Percentiles rank a stretch among this genome's conserved stretches.
Conservation (phyloP, 2,797 vertebrate species). For the Huso huso region DNA sequence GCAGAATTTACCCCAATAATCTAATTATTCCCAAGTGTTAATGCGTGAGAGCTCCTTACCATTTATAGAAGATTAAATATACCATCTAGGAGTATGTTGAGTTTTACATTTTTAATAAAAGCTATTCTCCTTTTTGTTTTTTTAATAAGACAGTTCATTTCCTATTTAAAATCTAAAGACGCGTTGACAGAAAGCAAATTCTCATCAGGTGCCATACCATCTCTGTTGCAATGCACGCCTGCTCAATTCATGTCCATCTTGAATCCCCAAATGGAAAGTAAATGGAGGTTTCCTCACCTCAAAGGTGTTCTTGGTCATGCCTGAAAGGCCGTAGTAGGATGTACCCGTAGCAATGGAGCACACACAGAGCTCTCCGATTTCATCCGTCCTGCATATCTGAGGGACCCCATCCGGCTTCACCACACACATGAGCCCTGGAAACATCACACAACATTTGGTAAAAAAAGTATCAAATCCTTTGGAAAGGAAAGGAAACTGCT, state of each 20-base stretch:
- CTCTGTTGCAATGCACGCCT: conserved; percentile 12
- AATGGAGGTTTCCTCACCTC: conserved; percentile 61
- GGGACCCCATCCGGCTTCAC: conserved; percentile 82
- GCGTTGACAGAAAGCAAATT: conserved; percentile 8
- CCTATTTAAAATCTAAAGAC: no score
- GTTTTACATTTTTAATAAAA: no score
- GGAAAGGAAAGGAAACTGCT: no score
- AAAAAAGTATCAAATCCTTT: no score
- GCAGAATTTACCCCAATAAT: no score
- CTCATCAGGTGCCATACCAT: conserved; percentile 12
- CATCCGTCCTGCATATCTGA: conserved; percentile 83
- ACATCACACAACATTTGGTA: neutral
- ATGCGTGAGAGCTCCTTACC: no score
- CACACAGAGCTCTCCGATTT: conserved; percentile 88
- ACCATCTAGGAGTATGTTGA: no score
- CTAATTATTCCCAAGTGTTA: no score
- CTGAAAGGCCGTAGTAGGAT: conserved; percentile 84
- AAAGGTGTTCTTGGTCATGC: conserved; percentile 96
- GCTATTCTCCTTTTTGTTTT: no score
- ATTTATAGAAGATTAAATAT: no score
- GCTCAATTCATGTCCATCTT: neutral
- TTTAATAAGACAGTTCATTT: no score
- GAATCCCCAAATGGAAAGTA: no score
- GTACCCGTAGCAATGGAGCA: conserved; percentile 81
- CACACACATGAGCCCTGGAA: conserved; percentile 78